Evolutionary conservation across 1,140 invertebrate species (phyloP).

Genomic region (Heliothis virescens): DNA sequence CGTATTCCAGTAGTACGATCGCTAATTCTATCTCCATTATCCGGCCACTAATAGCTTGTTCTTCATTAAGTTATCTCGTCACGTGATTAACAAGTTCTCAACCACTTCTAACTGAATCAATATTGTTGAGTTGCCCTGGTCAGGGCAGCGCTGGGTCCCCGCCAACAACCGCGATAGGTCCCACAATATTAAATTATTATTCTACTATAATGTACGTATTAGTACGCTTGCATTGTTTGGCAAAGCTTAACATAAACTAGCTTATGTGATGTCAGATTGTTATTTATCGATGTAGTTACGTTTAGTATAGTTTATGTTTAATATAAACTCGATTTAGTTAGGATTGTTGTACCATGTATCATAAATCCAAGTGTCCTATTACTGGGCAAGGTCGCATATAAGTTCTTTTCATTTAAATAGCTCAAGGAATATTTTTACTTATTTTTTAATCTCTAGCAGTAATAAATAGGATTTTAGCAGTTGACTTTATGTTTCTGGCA

Average conservation of each 20-base stretch:
- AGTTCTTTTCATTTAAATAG: no score
- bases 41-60: neutral
- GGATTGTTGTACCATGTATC: no score
- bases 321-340: no score
- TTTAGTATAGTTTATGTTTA: no score
- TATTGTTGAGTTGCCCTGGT: neutral
- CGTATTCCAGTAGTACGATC: no score
- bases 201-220: neutral
- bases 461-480: no score
- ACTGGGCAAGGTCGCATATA: no score
- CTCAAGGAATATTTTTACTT: no score
- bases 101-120: conserved; percentile 11
- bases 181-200: neutral
- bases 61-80: neutral
- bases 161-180: neutral
- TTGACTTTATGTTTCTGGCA: no score
- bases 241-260: neutral
- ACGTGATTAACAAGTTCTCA: conserved; percentile 13
- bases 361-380: no score
- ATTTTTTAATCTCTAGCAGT: no score
- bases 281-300: no score
- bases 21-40: neutral
- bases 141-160: neutral
- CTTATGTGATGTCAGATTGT: neutral
- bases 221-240: neutral